Base-by-base conservation (phyloP, 2,797 vertebrate species). In the Orientallactaga sibirica region DNA sequence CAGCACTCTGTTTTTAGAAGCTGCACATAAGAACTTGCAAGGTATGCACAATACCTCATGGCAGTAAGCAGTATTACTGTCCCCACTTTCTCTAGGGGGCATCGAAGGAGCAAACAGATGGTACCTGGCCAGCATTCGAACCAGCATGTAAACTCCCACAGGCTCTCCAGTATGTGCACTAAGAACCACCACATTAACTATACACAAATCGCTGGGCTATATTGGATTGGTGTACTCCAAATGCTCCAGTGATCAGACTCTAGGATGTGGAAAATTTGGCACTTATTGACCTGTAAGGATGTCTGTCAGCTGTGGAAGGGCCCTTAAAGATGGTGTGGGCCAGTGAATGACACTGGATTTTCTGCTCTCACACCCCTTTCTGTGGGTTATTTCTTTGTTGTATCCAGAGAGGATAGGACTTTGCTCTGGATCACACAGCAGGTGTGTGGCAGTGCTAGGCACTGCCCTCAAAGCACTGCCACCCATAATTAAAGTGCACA, bases 401-500 rank as follows among this genome's bases (percentile, higher is more conserved):
- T n/a, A n/a, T n/a, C n/a, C 73, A 22, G 48, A 15, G 41, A 88
- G n/a, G 52, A n/a, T n/a, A 86, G 76, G 12, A 82, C 29, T 71
- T 79, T 48, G n/a, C 86, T 68, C 33, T 41, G 22, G 24, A 73
- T 93, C 52, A 68, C 73, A 85, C 14, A 78, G 70, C 48, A 78
- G 37, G 61, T 48, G 2, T 73, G 68, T 48, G 11, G 52, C 70
- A 43, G 19, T 22, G 43, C 8, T 52, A 2, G 25, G 20, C 41
- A 67, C 70, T 68, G 37, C 27, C 29, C 52, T 33, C 24, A 27
- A 33, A n/a, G 27, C 37, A 64, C 52, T 80, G 87, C 37, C 73
- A 83, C 83, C 33, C 41, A 20, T 91, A 73, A 80, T 84, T 48
- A 82, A 89, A 84, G 80, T 68, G 91, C 80, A 70, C 80, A 70